phyloP scores from a whole-genome alignment of 2,888 invertebrate species.

The Hypselothyrea guttata region DNA sequence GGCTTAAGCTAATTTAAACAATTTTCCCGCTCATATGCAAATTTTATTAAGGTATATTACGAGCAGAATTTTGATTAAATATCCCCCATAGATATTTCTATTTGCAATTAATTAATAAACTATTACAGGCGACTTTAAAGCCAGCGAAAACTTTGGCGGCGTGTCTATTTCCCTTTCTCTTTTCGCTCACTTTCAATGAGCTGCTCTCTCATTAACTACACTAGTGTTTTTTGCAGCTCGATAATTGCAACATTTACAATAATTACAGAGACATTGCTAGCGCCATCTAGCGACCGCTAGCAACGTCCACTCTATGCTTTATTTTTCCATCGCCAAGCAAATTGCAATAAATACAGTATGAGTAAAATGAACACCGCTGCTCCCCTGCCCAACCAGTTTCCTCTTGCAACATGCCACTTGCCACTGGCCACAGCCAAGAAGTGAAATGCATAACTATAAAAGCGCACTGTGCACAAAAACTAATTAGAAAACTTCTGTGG shows the following conservation, averaged over 20 bases:
- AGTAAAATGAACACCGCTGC: constrained; percentile 27
- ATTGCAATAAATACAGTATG: constrained; percentile 37
- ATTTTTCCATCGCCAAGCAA: too few species aligned
- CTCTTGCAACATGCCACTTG: constrained; percentile 4
- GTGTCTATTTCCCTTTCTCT: neutral
- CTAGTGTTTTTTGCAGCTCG: constrained; percentile 26
- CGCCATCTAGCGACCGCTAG: constrained; percentile 7
- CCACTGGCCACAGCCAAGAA: constrained; percentile 49
- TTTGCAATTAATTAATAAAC: too few species aligned
- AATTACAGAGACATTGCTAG: constrained; percentile 59
- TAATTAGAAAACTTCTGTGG: constrained; percentile 71
- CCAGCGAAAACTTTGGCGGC: constrained; percentile 17
- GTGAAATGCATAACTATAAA: constrained; percentile 68
- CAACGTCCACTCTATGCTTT: constrained; percentile 15
- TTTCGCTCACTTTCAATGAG: neutral
- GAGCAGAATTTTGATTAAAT: constrained; percentile 30
- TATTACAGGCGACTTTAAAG: too few species aligned
- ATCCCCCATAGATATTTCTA: too few species aligned
- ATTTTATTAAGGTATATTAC: too few species aligned
- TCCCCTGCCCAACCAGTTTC: neutral
- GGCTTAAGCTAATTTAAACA: neutral
- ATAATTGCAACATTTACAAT: constrained; percentile 70
- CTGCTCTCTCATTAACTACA: constrained; percentile 28
- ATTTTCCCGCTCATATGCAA: too few species aligned
- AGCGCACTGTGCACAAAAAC: constrained; percentile 67